Conservation (phyloP, 2,797 vertebrate species). For the Acipenser ruthenus region DNA sequence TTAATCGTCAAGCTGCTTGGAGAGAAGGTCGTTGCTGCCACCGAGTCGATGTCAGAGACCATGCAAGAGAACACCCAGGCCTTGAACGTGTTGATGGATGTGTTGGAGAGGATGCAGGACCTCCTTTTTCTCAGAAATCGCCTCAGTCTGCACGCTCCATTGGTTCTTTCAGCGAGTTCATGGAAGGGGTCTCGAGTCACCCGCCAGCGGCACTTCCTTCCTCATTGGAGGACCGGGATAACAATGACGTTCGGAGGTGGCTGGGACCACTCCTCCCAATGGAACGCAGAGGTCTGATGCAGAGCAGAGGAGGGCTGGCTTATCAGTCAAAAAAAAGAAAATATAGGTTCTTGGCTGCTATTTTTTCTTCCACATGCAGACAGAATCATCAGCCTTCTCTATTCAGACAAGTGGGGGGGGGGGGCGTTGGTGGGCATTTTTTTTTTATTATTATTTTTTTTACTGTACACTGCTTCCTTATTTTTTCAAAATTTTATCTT, state of each 20-base stretch:
- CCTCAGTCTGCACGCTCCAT: conserved; percentile 7
- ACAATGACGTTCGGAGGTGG: not conserved
- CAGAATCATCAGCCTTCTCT: conserved; percentile 8
- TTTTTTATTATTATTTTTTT: too few species aligned
- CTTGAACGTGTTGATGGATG: conserved; percentile 41
- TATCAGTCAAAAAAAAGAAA: conserved; percentile 31
- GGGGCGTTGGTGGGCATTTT: too few species aligned
- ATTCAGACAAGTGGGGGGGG: too few species aligned
- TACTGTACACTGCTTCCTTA: too few species aligned
- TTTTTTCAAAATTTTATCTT: too few species aligned
- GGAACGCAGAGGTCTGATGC: conserved; percentile 21
- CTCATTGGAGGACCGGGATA: conserved; percentile 17
- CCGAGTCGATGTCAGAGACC: conserved; percentile 43
- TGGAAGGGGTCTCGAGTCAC: conserved; percentile 21
- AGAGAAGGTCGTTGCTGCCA: conserved; percentile 44
- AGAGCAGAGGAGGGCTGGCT: conserved; percentile 7
- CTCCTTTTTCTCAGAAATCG: conserved; percentile 29
- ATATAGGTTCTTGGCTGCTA: conserved; percentile 27
- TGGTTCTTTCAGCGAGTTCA: conserved; percentile 31
- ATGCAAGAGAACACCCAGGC: conserved; percentile 51
- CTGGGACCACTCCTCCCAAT: conserved; percentile 26
- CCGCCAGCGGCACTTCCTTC: conserved; percentile 11
- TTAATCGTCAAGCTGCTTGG: conserved; percentile 44
- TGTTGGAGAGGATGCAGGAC: conserved; percentile 46
- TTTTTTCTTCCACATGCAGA: conserved; percentile 7